Evolutionary conservation across 2,113 vertebrate genomes (phyloP).

Genomic region (Tychaedon coryphoeus): DNA sequence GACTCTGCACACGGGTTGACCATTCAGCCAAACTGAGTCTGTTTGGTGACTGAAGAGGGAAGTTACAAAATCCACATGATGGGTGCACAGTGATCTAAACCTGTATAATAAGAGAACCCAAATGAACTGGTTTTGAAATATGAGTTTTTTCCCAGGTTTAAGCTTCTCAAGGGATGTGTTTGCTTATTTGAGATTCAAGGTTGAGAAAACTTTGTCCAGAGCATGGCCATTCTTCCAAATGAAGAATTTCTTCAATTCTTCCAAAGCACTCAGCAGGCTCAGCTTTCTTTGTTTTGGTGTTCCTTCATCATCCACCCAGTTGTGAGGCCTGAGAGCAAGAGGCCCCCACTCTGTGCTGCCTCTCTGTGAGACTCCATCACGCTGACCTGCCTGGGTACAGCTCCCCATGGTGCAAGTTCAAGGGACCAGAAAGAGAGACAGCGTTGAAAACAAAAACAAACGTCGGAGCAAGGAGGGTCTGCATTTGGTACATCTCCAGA

Average conservation of each 20-base stretch:
- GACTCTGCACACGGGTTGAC: background rate
- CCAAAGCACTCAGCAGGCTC: background rate
- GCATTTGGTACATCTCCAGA: constrained; percentile 26
- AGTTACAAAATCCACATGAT: background rate
- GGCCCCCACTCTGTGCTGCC: background rate
- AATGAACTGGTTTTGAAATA: background rate
- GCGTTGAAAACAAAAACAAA: background rate
- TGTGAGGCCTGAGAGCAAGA: background rate
- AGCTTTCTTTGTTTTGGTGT: background rate
- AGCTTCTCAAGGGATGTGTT: background rate
- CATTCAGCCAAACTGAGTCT: background rate
- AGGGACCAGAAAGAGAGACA: background rate
- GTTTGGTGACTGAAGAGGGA: background rate
- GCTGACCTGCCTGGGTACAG: rapidly evolving
- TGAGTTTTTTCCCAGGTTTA: background rate
- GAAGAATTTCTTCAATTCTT: background rate
- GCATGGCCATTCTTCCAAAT: background rate
- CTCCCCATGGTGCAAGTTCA: background rate
- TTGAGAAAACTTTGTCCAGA: background rate
- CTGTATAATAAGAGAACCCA: background rate
- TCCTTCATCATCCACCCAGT: rapidly evolving
- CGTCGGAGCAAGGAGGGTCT: background rate
- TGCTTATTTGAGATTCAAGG: background rate
- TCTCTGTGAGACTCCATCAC: background rate
- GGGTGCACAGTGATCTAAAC: background rate